Percentiles rank a stretch among this genome's conserved stretches.
These are phyloP conservation scores for Euproctis similis DNA, from an alignment of 2,888 invertebrate genomes.

Conservation along the genomic window DNA sequence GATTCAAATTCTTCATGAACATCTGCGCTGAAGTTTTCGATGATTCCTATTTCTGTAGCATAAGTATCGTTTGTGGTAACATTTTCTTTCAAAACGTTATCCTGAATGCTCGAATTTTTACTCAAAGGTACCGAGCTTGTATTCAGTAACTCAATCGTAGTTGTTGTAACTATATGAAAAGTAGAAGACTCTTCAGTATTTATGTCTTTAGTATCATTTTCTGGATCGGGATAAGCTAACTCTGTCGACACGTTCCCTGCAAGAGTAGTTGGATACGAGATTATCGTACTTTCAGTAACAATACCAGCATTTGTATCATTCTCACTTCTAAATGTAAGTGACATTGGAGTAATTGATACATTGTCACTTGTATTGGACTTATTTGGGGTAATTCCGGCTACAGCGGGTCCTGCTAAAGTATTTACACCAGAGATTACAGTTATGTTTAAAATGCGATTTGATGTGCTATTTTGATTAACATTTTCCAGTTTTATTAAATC, in stretches of 20 bases:
- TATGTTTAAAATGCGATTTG: slow-evolving; percentile 36
- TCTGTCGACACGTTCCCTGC: slow-evolving; percentile 10
- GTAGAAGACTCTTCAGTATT: slow-evolving; percentile 11
- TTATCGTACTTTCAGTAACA: not conserved
- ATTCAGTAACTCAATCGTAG: slow-evolving; percentile 4
- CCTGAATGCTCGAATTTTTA: slow-evolving; percentile 7
- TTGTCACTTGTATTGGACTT: slow-evolving; percentile 35
- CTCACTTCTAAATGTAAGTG: too few species aligned
- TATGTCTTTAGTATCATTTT: slow-evolving; percentile 7
- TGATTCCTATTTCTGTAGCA: slow-evolving; percentile 8
- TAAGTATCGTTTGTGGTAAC: slow-evolving; percentile 5
- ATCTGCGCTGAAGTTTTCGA: slow-evolving; percentile 10
- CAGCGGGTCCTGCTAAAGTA: slow-evolving; percentile 25
- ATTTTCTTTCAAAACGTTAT: slow-evolving; percentile 2
- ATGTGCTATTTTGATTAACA: slow-evolving; percentile 12
- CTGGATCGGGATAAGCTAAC: not conserved
- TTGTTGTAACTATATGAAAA: slow-evolving; percentile 8
- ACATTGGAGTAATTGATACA: slow-evolving; percentile 4
- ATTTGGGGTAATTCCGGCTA: slow-evolving; percentile 49
- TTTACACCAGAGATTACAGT: slow-evolving; percentile 37
- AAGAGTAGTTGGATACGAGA: not conserved
- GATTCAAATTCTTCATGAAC: slow-evolving; percentile 23
- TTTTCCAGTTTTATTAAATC: slow-evolving; percentile 12
- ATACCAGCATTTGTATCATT: not conserved
- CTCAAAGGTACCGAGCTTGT: slow-evolving; percentile 4